Percentiles rank a stretch among this genome's conserved stretches.
These are phyloP conservation scores for Cataglyphis cursor DNA, from an alignment of 2,888 invertebrate genomes.

Conservation along the genomic window DNA sequence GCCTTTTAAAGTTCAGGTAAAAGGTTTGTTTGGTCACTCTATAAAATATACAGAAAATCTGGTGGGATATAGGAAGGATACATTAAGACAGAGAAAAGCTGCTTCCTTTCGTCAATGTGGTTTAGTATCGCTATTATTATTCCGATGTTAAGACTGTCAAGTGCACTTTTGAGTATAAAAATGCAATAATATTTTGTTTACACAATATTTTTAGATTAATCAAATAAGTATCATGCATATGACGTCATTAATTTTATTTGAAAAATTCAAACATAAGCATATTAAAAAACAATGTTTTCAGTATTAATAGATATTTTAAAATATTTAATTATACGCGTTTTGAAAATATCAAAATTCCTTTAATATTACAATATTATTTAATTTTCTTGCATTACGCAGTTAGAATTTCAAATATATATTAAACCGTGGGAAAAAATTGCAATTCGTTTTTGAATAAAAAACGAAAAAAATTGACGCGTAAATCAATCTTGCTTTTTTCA, in stretches of 20 bases:
- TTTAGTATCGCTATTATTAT: conserved; percentile 5
- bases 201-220: not conserved
- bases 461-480: not conserved
- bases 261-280: not conserved
- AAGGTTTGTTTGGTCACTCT: not conserved
- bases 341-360: not conserved
- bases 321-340: not conserved
- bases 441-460: not conserved
- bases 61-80: not conserved
- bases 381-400: not conserved
- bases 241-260: not conserved
- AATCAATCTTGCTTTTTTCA: not conserved
- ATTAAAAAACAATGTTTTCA: not conserved
- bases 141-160: conserved; percentile 1
- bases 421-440: not conserved
- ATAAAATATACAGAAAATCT: conserved; percentile 30
- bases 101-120: not conserved
- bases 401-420: not conserved
- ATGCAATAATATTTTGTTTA: not conserved
- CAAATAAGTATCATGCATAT: not conserved
- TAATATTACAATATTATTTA: not conserved
- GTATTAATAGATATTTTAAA: not conserved
- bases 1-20: conserved; percentile 25
- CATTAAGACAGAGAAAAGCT: not conserved
- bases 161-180: not conserved